Conservation (phyloP, 2,888 invertebrate species). For the Temnothorax rugatulus region DNA sequence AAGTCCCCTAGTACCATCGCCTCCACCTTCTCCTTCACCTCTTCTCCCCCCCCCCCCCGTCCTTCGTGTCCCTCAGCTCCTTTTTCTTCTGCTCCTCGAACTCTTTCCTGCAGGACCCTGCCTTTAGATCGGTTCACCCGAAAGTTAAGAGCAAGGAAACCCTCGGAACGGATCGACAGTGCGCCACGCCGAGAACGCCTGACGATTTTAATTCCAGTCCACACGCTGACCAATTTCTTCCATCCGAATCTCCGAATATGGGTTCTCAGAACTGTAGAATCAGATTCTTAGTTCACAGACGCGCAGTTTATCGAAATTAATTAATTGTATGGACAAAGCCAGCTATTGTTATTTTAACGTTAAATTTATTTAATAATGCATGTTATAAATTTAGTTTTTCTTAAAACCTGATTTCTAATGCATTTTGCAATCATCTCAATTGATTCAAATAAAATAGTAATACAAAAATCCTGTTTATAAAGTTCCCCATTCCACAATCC, state of each 20-base stretch:
- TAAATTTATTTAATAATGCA: not conserved
- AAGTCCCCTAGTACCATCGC: conserved; percentile 79
- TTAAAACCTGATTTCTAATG: not conserved
- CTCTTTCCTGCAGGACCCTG: conserved; percentile 75
- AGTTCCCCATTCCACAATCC: not conserved
- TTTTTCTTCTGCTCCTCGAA: conserved; percentile 75
- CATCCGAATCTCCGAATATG: conserved; percentile 27
- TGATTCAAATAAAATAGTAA: not conserved
- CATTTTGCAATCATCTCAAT: not conserved
- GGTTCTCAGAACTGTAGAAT: conserved; percentile 22
- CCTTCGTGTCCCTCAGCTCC: conserved; percentile 68
- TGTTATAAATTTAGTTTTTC: too few species aligned
- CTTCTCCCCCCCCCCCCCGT: conserved; percentile 59
- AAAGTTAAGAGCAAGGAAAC: conserved; percentile 68
- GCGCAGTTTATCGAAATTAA: not conserved
- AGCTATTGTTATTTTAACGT: not conserved
- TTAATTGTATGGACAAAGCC: not conserved
- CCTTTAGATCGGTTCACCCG: conserved; percentile 61
- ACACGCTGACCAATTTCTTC: conserved; percentile 72
- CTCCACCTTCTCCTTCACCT: conserved; percentile 70
- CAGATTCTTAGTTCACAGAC: not conserved
- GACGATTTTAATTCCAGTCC: conserved; percentile 75
- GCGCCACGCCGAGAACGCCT: conserved; percentile 69
- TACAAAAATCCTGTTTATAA: not conserved
- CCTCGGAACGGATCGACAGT: conserved; percentile 72